A percentile compares a stretch with the other conserved stretches of the same genome.
Evolutionary conservation across 2,888 invertebrate species (phyloP).

Genomic region (Halictus quadricinctus): DNA sequence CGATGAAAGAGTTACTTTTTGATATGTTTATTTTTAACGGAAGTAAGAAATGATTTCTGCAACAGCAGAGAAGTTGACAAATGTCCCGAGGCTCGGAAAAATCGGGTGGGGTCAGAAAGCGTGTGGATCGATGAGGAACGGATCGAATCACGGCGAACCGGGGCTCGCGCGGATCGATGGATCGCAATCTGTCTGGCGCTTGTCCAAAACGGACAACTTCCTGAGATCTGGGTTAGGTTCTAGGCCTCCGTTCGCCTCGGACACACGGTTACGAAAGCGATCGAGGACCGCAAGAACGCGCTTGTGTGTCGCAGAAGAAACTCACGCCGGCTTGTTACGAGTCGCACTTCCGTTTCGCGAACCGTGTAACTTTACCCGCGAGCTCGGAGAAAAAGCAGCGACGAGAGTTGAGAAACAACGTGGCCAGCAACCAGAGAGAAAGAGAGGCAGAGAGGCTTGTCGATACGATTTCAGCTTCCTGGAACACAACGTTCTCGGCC

Average conservation of each 20-base stretch:
- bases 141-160: neutral
- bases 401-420: neutral
- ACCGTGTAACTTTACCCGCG: constrained; percentile 34
- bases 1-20: too few relatives aligned
- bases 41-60: neutral
- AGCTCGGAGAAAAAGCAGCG: neutral
- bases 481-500: constrained; percentile 12
- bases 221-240: constrained; percentile 67
- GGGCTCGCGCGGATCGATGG: constrained; percentile 29
- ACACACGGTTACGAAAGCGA: constrained; percentile 58
- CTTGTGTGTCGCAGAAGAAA: constrained; percentile 55
- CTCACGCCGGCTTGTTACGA: constrained; percentile 52
- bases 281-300: constrained; percentile 31
- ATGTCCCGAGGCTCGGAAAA: neutral
- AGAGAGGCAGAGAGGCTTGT: constrained; percentile 16
- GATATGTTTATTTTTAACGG: too few relatives aligned
- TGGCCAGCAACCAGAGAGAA: neutral
- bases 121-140: neutral
- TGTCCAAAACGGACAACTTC: constrained; percentile 52
- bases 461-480: constrained; percentile 31
- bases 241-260: constrained; percentile 63
- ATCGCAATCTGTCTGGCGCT: constrained; percentile 40
- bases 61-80: neutral
- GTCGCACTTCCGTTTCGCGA: constrained; percentile 66
- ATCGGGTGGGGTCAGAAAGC: neutral